phyloP scores from a whole-genome alignment of 2,888 invertebrate species.

The Mystacides longicornis region DNA sequence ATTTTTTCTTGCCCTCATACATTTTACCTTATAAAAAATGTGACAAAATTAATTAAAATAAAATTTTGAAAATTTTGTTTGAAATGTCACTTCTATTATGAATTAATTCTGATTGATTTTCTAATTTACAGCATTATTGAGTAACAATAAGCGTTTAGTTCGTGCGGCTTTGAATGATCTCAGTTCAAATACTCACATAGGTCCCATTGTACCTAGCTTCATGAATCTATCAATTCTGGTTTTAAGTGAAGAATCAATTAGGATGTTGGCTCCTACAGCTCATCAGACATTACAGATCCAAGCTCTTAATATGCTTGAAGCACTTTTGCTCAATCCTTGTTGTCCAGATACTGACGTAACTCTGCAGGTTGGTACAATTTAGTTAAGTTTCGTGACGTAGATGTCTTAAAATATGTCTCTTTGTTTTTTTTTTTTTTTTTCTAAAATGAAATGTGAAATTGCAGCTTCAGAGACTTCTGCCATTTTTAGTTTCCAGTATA shows the following conservation, averaged over 20 bases:
- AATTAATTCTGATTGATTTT: neutral
- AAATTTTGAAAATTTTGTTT: neutral
- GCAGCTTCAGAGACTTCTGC: slow-evolving; percentile 46
- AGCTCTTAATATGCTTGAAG: slow-evolving; percentile 50
- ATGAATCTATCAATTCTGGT: slow-evolving; percentile 53
- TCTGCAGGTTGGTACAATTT: slow-evolving; percentile 46
- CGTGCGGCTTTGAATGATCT: slow-evolving; percentile 50
- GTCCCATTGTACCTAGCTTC: slow-evolving; percentile 53
- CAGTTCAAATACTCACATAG: slow-evolving; percentile 49
- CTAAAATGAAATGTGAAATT: slow-evolving; percentile 27
- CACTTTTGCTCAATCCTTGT: slow-evolving; percentile 51
- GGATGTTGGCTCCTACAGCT: slow-evolving; percentile 28
- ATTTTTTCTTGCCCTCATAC: too few species aligned
- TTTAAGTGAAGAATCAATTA: slow-evolving; percentile 47
- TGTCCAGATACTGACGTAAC: slow-evolving; percentile 50
- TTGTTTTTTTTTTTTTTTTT: too few species aligned
- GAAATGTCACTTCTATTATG: neutral
- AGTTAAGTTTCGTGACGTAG: too few species aligned
- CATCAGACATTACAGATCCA: slow-evolving; percentile 34
- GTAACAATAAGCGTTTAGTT: slow-evolving; percentile 45
- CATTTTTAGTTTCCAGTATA: slow-evolving; percentile 48
- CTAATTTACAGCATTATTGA: slow-evolving; percentile 41
- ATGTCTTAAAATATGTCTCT: too few species aligned
- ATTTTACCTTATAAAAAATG: too few species aligned
- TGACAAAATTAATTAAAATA: neutral